A percentile compares a stretch with the other conserved stretches of the same genome.
phyloP scores from a whole-genome alignment of 2,113 vertebrate species.

The Mus musculus region DNA sequence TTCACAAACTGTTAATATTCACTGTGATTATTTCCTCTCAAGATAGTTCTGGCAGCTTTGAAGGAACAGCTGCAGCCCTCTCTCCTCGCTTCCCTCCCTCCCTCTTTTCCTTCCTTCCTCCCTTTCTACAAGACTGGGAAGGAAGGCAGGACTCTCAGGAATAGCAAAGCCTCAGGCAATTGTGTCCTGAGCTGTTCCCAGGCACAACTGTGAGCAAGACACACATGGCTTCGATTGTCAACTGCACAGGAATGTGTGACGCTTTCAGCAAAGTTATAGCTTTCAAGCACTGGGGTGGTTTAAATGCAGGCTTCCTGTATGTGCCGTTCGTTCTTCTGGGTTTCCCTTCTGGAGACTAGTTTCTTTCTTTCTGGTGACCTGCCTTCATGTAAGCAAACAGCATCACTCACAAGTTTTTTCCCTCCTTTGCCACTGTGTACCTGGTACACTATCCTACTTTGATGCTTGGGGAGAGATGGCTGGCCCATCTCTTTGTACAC shows the following conservation, averaged over 20 bases:
- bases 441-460: neutral
- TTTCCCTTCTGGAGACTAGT: slow-evolving; percentile 15
- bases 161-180: neutral
- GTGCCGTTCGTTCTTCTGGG: neutral
- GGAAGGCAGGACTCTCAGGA: neutral
- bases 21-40: slow-evolving; percentile 32
- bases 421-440: neutral
- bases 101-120: neutral
- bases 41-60: neutral
- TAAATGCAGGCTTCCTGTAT: neutral
- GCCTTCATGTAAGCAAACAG: neutral
- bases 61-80: neutral
- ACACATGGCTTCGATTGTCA: neutral
- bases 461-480: neutral
- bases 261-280: neutral
- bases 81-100: neutral
- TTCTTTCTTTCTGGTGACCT: neutral
- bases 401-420: neutral
- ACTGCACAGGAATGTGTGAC: neutral
- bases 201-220: neutral
- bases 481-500: neutral
- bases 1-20: slow-evolving; percentile 19
- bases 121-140: neutral
- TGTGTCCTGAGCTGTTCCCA: neutral
- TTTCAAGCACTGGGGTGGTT: neutral